These are phyloP conservation scores for Holacanthella duospinosa DNA, from an alignment of 2,888 invertebrate genomes.

Conservation along the genomic window DNA sequence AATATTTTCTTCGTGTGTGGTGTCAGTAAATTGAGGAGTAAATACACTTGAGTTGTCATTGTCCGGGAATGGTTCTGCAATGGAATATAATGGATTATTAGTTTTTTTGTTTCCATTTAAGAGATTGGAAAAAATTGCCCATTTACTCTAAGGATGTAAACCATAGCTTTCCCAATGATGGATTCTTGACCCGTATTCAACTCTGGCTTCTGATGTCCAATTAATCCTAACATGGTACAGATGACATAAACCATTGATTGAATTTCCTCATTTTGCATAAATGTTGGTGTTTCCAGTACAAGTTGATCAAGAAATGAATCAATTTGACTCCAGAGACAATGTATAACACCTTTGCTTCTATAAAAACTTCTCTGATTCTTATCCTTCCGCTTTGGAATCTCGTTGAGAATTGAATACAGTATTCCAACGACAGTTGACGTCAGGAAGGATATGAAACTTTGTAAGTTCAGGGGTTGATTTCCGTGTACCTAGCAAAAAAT, in stretches of 20 bases:
- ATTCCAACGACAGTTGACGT: slow-evolving; percentile 32
- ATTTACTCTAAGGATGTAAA: neutral
- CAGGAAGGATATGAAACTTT: slow-evolving; percentile 29
- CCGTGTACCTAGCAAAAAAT: slow-evolving; percentile 26
- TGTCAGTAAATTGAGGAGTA: slow-evolving; percentile 13
- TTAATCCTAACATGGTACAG: slow-evolving; percentile 23
- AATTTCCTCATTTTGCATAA: slow-evolving; percentile 27
- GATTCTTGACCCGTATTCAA: neutral
- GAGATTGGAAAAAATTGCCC: too few species aligned
- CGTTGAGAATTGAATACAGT: slow-evolving; percentile 25
- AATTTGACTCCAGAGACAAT: slow-evolving; percentile 8
- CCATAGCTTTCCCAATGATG: neutral
- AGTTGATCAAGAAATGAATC: neutral
- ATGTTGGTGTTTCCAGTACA: too few species aligned
- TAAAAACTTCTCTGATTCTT: slow-evolving; percentile 10
- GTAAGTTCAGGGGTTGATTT: slow-evolving; percentile 23
- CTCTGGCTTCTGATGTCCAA: slow-evolving; percentile 27
- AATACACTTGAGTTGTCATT: slow-evolving; percentile 13
- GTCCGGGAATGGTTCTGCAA: slow-evolving; percentile 11
- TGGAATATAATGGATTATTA: neutral
- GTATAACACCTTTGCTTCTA: slow-evolving; percentile 13
- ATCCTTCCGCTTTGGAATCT: slow-evolving; percentile 13
- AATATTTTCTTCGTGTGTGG: neutral
- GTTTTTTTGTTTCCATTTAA: too few species aligned
- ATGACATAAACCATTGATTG: slow-evolving; percentile 28